These are phyloP conservation scores for Smutsia temminckii DNA, from an alignment of 2,797 vertebrate genomes.

Conservation along the genomic window DNA sequence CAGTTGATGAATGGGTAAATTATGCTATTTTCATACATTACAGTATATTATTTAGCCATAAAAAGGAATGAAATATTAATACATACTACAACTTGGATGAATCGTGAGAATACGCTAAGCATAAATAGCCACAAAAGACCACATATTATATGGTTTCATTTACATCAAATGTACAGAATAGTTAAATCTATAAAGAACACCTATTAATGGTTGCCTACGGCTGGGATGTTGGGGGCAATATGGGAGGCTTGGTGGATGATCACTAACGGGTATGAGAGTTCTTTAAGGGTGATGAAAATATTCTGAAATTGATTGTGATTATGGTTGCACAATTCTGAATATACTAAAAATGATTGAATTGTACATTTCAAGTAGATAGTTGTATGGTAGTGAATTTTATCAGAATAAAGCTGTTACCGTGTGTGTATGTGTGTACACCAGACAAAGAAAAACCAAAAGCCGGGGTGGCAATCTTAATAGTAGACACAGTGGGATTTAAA, in stretches of 20 bases:
- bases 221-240: not conserved
- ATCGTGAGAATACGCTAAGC: not conserved
- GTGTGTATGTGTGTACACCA: not conserved
- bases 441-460: not conserved
- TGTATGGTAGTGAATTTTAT: not conserved
- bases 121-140: not conserved
- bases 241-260: not conserved
- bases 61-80: not conserved
- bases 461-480: not conserved
- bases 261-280: not conserved
- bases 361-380: not conserved
- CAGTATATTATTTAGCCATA: not conserved
- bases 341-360: not conserved
- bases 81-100: not conserved
- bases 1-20: not conserved
- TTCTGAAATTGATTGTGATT: not conserved
- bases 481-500: conserved; percentile 3
- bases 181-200: not conserved
- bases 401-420: not conserved
- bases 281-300: not conserved
- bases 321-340: not conserved
- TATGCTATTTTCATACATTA: not conserved
- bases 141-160: not conserved
- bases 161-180: not conserved
- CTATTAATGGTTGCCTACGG: not conserved